Evolutionary conservation across 2,797 vertebrate species (phyloP).

Genomic region (Molossus alvarezi): DNA sequence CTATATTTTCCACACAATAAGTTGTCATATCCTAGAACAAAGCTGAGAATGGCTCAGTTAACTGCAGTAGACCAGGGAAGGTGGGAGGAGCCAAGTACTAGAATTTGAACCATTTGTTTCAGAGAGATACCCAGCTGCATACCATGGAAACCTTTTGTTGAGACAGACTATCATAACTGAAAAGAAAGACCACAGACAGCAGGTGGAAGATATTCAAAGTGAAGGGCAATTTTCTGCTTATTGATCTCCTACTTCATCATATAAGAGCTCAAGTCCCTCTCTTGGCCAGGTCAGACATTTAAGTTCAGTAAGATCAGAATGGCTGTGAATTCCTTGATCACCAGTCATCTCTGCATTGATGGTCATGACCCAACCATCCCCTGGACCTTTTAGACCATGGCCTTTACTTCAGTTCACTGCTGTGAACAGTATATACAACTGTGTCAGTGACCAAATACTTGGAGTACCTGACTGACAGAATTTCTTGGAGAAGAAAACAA

Average conservation of each 20-base stretch:
- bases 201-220: background rate
- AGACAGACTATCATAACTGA: constrained; percentile 13
- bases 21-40: constrained; percentile 30
- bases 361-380: background rate
- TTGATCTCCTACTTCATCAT: background rate
- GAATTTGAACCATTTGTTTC: constrained; percentile 4
- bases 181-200: background rate
- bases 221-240: background rate
- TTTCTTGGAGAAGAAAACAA: background rate
- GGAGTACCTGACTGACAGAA: background rate
- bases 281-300: background rate
- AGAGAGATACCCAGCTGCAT: background rate
- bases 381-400: background rate
- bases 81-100: constrained; percentile 14
- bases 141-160: background rate
- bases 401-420: constrained; percentile 1
- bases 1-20: background rate
- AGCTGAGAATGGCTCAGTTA: background rate
- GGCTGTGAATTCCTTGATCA: constrained; percentile 1
- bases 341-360: background rate
- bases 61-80: background rate
- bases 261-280: background rate
- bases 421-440: background rate
- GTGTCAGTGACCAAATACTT: background rate
- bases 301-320: background rate